Conservation (phyloP, 2,797 vertebrate species). For the Paramormyrops hopkinsi region DNA sequence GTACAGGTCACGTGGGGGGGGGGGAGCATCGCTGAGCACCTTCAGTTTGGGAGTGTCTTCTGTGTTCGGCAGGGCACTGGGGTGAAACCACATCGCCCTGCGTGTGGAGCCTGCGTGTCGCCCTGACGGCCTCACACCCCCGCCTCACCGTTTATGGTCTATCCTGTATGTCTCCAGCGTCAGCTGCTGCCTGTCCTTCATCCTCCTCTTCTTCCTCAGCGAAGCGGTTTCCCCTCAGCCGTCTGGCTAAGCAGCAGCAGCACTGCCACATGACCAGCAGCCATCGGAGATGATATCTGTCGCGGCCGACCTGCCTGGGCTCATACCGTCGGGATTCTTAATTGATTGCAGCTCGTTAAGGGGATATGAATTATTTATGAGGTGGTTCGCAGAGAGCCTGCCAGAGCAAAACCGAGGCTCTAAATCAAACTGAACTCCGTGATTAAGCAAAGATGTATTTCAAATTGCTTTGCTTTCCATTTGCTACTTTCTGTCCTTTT, state of each 20-base stretch:
- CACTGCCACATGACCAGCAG: background rate
- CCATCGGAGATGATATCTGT: slow-evolving; percentile 1
- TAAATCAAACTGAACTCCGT: slow-evolving; percentile 58
- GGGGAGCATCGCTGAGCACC: background rate
- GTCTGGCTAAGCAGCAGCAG: background rate
- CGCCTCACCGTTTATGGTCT: background rate
- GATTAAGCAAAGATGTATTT: slow-evolving; percentile 57
- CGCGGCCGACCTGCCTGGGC: background rate
- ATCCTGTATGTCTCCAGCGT: background rate
- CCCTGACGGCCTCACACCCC: background rate
- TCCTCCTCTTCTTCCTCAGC: background rate
- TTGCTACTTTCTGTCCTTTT: slow-evolving; percentile 8
- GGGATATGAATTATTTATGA: slow-evolving; percentile 27
- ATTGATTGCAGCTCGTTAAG: slow-evolving; percentile 56
- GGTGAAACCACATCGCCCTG: background rate
- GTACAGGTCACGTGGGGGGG: background rate
- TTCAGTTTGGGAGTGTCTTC: background rate
- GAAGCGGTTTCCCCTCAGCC: background rate
- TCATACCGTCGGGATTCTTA: slow-evolving; percentile 34
- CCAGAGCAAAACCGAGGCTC: slow-evolving; percentile 56
- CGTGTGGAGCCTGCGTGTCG: background rate
- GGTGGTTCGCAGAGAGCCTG: slow-evolving; percentile 58
- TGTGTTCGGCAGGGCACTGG: background rate
- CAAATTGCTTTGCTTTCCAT: slow-evolving; percentile 22
- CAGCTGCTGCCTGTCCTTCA: background rate